phyloP scores from a whole-genome alignment of 2,113 vertebrate species.

The Emydocephalus ijimae region DNA sequence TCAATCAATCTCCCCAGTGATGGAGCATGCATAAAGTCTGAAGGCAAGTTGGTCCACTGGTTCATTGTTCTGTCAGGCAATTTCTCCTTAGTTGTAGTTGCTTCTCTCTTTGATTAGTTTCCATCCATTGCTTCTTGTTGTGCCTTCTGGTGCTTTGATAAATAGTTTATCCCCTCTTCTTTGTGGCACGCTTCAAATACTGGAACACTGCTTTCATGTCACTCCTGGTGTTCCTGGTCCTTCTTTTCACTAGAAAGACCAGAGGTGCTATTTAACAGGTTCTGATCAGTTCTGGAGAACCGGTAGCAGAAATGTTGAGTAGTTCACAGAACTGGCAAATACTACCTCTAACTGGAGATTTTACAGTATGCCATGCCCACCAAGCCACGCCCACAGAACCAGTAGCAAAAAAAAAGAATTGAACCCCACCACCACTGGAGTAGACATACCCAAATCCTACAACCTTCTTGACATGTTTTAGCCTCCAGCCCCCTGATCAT shows the following conservation, averaged over 20 bases:
- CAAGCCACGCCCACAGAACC: no score
- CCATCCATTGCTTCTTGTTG: not conserved
- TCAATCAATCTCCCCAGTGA: no score
- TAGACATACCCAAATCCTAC: no score
- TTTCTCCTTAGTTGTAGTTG: not conserved
- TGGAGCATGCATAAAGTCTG: not conserved
- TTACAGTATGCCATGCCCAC: no score
- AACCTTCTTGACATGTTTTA: not conserved
- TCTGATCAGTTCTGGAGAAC: no score
- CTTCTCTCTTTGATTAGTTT: not conserved
- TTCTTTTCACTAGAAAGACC: no score
- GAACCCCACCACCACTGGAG: no score
- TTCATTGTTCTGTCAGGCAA: not conserved
- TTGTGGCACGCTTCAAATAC: not conserved
- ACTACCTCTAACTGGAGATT: no score
- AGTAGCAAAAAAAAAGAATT: no score
- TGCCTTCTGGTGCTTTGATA: not conserved
- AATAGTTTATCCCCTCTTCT: not conserved
- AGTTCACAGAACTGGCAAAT: no score
- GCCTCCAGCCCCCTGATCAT: not conserved
- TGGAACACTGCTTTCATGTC: not conserved
- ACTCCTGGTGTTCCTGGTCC: not conserved
- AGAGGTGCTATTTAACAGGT: no score
- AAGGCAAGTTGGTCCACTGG: not conserved
- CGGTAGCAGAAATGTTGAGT: no score